Percentiles rank a stretch among this genome's conserved stretches.
Conservation (phyloP, 2,797 vertebrate genomes). For the Pangasius sanitwongsei region DNA sequence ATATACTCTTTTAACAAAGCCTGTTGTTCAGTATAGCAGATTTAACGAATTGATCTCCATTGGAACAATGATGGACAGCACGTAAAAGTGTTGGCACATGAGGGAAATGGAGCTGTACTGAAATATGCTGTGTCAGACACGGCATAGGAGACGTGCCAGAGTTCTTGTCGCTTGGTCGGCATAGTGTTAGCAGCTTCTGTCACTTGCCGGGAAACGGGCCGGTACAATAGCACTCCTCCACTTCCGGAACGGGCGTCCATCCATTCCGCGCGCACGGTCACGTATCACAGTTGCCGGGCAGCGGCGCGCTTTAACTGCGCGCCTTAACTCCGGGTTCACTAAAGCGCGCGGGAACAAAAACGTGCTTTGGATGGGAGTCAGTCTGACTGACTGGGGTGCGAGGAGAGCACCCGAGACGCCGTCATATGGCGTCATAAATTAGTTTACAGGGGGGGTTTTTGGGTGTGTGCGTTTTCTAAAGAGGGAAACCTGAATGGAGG, state of each 20-base stretch:
- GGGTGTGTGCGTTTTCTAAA: constrained; percentile 30
- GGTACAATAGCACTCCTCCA: constrained; percentile 45
- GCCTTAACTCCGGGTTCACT: background rate
- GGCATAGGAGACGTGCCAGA: constrained; percentile 50
- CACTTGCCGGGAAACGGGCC: constrained; percentile 1
- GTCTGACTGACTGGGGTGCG: constrained; percentile 11
- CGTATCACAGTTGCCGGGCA: constrained; percentile 48
- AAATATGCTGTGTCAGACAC: background rate
- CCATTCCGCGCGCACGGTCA: constrained; percentile 51
- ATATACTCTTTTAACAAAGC: background rate
- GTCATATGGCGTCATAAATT: constrained; percentile 39
- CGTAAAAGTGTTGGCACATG: background rate
- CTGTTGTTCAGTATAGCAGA: background rate
- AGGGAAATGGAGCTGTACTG: background rate
- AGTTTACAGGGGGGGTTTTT: background rate
- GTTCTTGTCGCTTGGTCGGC: constrained; percentile 28
- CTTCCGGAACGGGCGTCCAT: constrained; percentile 36
- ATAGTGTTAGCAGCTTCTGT: constrained; percentile 33
- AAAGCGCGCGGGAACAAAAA: constrained; percentile 3
- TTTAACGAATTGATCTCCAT: background rate
- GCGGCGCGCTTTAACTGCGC: constrained; percentile 13
- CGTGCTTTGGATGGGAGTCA: constrained; percentile 6
- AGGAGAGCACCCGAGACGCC: background rate
- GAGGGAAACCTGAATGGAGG: constrained; percentile 35
- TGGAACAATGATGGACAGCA: background rate